Percentiles rank a stretch among this genome's conserved stretches.
Conservation (phyloP, 2,113 vertebrate genomes). For the Mustela nigripes region DNA sequence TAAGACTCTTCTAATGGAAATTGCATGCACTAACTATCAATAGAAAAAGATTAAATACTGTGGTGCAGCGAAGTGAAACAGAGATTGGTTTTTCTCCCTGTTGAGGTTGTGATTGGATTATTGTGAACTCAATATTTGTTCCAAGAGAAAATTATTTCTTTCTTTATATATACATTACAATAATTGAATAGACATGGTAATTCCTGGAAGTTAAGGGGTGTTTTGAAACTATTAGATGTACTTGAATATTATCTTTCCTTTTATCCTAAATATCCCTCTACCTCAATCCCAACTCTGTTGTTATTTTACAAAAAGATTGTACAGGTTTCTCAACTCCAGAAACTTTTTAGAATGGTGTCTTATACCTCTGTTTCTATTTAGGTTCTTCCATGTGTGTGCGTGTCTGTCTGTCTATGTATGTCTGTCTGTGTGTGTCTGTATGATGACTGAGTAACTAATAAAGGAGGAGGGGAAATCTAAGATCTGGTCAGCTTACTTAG, state of each 20-base stretch:
- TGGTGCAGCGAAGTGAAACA: slow-evolving; percentile 58
- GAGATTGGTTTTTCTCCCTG: slow-evolving; percentile 65
- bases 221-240: slow-evolving; percentile 29
- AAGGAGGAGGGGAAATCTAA: not conserved
- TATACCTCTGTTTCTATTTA: not conserved
- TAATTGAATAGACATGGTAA: slow-evolving; percentile 51
- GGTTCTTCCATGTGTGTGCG: fast-evolving
- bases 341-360: not conserved
- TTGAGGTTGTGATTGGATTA: slow-evolving; percentile 72
- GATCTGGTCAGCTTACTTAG: not conserved
- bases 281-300: not conserved
- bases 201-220: slow-evolving; percentile 17
- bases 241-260: not conserved
- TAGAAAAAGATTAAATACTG: slow-evolving; percentile 71
- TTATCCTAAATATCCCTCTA: not conserved
- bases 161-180: slow-evolving; percentile 58
- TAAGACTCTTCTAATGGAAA: slow-evolving; percentile 77
- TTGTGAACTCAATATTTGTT: slow-evolving; percentile 47
- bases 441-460: not conserved
- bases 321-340: not conserved
- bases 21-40: slow-evolving; percentile 61
- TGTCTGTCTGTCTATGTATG: too few relatives aligned
- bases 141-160: slow-evolving; percentile 69
- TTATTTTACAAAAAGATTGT: slow-evolving; percentile 3
- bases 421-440: not conserved